Conservation (phyloP, 2,888 invertebrate species). For the Luperina testacea region DNA sequence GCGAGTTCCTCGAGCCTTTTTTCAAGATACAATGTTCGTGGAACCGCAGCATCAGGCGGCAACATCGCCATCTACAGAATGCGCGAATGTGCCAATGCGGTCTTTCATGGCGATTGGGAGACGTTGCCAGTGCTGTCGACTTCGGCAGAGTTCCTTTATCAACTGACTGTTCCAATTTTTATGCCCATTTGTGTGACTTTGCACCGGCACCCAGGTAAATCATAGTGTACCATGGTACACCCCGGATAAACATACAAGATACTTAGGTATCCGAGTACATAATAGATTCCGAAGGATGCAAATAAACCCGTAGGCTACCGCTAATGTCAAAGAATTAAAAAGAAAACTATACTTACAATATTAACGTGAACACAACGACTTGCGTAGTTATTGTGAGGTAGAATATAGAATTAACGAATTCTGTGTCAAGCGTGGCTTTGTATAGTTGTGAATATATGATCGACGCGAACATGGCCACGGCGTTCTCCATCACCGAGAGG, state of each 20-base stretch:
- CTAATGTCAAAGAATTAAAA: background rate
- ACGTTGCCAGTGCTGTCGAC: background rate
- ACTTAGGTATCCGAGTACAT: no score
- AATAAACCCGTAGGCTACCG: background rate
- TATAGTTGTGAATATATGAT: slow-evolving; percentile 93
- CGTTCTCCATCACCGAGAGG: slow-evolving; percentile 94
- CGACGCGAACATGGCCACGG: slow-evolving; percentile 93
- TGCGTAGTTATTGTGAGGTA: slow-evolving; percentile 93
- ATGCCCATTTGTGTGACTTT: background rate
- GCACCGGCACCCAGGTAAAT: background rate
- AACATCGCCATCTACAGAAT: background rate
- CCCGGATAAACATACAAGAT: background rate
- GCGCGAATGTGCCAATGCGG: background rate
- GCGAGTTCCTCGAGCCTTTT: background rate
- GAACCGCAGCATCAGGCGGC: no score
- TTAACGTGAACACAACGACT: slow-evolving; percentile 91
- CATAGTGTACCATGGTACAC: background rate
- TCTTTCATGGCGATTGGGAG: background rate
- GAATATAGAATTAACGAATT: slow-evolving; percentile 91
- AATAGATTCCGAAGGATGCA: background rate
- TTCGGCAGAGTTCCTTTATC: background rate
- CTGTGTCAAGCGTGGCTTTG: slow-evolving; percentile 91
- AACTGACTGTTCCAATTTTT: background rate
- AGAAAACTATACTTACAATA: slow-evolving; percentile 90
- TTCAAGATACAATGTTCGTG: background rate